Percentiles rank a stretch among this genome's conserved stretches.
Evolutionary conservation across 2,113 vertebrate genomes (phyloP).

Genomic region (Pelodiscus sinensis): DNA sequence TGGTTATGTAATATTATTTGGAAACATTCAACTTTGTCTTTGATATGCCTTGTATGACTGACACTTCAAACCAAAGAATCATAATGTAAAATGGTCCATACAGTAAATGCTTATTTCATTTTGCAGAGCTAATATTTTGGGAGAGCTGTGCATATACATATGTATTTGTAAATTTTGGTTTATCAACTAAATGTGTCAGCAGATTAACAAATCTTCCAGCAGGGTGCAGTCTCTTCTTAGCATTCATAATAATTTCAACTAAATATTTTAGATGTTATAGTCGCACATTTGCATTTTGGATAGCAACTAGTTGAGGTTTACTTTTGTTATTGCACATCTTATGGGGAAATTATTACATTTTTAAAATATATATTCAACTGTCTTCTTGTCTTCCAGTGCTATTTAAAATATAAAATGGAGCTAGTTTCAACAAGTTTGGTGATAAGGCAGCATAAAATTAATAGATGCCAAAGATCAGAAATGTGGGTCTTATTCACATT

Average conservation of each 20-base stretch:
- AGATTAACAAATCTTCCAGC: conserved; percentile 67
- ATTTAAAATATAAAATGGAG: conserved; percentile 11
- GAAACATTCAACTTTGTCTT: conserved; percentile 39
- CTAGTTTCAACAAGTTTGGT: neutral
- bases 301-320: neutral
- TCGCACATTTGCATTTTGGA: conserved; percentile 10
- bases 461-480: neutral
- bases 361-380: neutral
- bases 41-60: conserved; percentile 18
- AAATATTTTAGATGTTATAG: neutral
- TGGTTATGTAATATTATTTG: neutral
- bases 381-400: neutral
- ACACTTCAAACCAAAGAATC: neutral
- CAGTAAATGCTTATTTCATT: neutral
- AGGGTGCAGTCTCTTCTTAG: conserved; percentile 75
- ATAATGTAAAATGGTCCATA: neutral
- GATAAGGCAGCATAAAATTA: neutral
- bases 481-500: rapidly evolving
- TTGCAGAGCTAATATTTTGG: conserved; percentile 2
- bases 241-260: conserved; percentile 37
- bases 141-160: neutral
- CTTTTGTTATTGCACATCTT: neutral
- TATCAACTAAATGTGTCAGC: neutral
- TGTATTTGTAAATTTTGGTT: neutral
- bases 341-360: neutral